Conservation (phyloP, 2,888 invertebrate genomes). For the Volucella zonaria region DNA sequence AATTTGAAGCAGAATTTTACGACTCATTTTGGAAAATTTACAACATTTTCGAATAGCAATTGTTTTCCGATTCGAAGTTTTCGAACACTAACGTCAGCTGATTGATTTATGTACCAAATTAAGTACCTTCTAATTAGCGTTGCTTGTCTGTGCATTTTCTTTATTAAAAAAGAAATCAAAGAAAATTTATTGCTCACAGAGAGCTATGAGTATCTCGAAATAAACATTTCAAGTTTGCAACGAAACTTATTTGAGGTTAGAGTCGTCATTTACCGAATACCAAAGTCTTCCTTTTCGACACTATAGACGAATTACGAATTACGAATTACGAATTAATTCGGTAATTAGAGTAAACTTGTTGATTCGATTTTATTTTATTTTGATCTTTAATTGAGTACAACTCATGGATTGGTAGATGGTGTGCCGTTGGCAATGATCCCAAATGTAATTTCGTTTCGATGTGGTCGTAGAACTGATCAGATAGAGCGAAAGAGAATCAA, state of each 20-base stretch:
- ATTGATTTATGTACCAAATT: conserved; percentile 7
- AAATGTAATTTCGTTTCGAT: conserved; percentile 6
- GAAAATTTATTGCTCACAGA: too few species aligned
- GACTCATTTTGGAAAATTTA: conserved; percentile 2
- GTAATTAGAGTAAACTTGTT: conserved; percentile 23
- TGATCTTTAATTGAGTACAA: background rate
- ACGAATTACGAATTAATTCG: background rate
- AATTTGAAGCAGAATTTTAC: background rate
- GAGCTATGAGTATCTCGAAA: too few species aligned
- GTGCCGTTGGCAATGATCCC: conserved; percentile 31
- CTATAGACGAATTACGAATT: background rate
- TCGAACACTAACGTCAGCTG: background rate
- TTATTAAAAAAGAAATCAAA: too few species aligned
- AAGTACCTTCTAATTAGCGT: conserved; percentile 5
- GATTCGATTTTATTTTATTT: conserved; percentile 2
- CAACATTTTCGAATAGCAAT: background rate
- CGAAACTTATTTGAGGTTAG: background rate
- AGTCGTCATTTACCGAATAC: background rate
- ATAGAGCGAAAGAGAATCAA: conserved; percentile 12
- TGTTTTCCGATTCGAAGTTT: background rate
- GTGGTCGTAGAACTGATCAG: conserved; percentile 1
- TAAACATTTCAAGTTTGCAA: too few species aligned
- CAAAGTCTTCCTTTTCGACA: conserved; percentile 7
- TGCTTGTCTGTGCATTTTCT: background rate
- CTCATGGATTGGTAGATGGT: background rate